Evolutionary conservation across 2,797 vertebrate genomes (phyloP), one percentile per base, ranked within the genome.

Genomic region (Hoplostethus atlanticus): DNA sequence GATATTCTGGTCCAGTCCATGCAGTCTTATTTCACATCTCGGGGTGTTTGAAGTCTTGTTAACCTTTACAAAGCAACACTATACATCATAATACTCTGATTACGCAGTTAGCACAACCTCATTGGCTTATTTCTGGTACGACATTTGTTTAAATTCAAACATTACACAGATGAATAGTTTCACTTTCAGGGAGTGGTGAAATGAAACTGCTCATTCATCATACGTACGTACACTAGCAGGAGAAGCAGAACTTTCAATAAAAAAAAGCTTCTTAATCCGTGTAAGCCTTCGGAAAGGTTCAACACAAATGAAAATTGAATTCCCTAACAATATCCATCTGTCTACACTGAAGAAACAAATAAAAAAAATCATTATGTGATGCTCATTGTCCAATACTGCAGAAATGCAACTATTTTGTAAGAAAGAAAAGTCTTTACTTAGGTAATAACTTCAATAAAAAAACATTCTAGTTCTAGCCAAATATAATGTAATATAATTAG

Each of bases 91-190:
- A 66, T 21, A 15, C 9, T 54, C 7, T 54, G 50, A 65, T 67
- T 71, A 71, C 60, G 56, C 76, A 64, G 55, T 76, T 0, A 12
- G 54, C 64, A 68, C 52, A 55, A 28, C 63, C 10, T 64, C 54
- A 69, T 79, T 68, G 66, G 58, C 53, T 56, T 46, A 17, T 36
- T 64, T 58, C 78, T 69, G 76, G 67, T 50, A 30, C 70, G 79
- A 52, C 76, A 76, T 69, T 79, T 65, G 71, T 57, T 80, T 79
- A 81, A 85, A 87, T 69, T 52, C 52, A 84, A 76, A 84, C 82
- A 82, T 30, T 76, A 81, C 74, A 21, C 62, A 74, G 58, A 68
- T 77, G 72, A 85, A 36, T 16, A 48, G 56, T 82, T 77, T 69
- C 0, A 4, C 31, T 52, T 63, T 71, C 52, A 3, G 44, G 28